Base-by-base conservation (phyloP, 2,888 invertebrate genomes). In the Lepas anatifera region DNA sequence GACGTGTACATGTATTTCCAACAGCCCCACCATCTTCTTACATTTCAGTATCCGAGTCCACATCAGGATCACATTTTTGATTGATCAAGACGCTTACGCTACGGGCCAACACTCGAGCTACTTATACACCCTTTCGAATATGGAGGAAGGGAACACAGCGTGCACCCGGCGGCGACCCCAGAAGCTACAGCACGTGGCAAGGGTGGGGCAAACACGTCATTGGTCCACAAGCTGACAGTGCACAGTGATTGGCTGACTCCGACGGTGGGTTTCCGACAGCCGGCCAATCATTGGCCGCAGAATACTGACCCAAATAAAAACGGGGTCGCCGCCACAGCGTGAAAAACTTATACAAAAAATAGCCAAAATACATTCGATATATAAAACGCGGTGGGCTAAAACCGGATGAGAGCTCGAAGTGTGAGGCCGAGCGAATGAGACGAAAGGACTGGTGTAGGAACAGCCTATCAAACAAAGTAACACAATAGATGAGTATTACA, bases 1-100 rank as follows among this genome's bases (percentile, higher is more conserved):
- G 13, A 52, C 52, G 52, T 52, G 52, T 52, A 52, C 52, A 52
- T 52, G 52, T 52, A 52, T 52, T 52, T 52, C 52, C 52, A 52
- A 52, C 18, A 27, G 27, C n/a, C 27, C 27, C 32, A 32, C 52
- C 52, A n/a, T n/a, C n/a, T n/a, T n/a, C n/a, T n/a, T n/a, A n/a
- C n/a, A n/a, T n/a, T n/a, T n/a, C n/a, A n/a, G n/a, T n/a, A n/a
- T n/a, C n/a, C n/a, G n/a, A n/a, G n/a, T n/a, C n/a, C n/a, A n/a
- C n/a, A n/a, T n/a, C n/a, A n/a, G n/a, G n/a, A n/a, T n/a, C n/a
- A n/a, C n/a, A n/a, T 10, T 52, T 52, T 52, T 52, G 52, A 52
- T 52, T 52, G 52, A 52, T 52, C 52, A 32, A 52, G 32, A 52
- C 52, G 52, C 52, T 52, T 52, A 27, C 29, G 27, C 52, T 52